Conservation (phyloP, 2,888 invertebrate species). For the Scaeva pyrastri region DNA sequence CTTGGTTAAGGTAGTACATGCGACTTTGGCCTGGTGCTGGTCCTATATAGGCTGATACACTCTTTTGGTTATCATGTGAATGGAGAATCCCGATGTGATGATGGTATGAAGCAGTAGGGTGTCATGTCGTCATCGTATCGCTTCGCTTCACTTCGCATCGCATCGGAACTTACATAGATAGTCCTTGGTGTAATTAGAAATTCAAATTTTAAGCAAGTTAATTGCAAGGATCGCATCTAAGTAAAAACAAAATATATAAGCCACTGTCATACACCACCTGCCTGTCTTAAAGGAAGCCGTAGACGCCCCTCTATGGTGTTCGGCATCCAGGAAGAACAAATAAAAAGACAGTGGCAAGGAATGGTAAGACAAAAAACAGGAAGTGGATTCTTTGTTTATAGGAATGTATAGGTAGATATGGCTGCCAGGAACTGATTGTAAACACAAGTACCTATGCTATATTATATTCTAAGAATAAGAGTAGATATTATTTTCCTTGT, state of each 20-base stretch:
- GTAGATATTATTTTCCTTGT: slow-evolving; percentile 27
- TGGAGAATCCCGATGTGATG: not conserved
- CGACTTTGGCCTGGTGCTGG: not conserved
- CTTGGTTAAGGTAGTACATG: slow-evolving; percentile 3
- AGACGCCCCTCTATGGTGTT: too few relatives aligned
- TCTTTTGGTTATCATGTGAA: not conserved
- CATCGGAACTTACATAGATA: slow-evolving; percentile 1
- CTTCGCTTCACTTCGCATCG: too few relatives aligned
- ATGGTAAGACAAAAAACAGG: not conserved
- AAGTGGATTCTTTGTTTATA: not conserved
- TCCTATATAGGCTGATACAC: slow-evolving; percentile 22
- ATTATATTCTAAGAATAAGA: slow-evolving; percentile 26
- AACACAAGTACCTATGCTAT: slow-evolving; percentile 19
- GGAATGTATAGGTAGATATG: too few relatives aligned
- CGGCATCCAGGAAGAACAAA: not conserved
- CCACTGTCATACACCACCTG: slow-evolving; percentile 41
- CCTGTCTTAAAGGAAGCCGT: slow-evolving; percentile 28
- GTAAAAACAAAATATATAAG: not conserved
- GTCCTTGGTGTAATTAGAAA: slow-evolving; percentile 60
- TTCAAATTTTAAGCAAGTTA: slow-evolving; percentile 70
- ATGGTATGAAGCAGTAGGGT: not conserved
- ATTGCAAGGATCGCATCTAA: slow-evolving; percentile 35
- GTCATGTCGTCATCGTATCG: not conserved
- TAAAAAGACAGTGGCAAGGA: not conserved
- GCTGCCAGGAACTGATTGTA: slow-evolving; percentile 31